Base-by-base conservation (phyloP, 2,888 invertebrate species). In the Pammene aurita region DNA sequence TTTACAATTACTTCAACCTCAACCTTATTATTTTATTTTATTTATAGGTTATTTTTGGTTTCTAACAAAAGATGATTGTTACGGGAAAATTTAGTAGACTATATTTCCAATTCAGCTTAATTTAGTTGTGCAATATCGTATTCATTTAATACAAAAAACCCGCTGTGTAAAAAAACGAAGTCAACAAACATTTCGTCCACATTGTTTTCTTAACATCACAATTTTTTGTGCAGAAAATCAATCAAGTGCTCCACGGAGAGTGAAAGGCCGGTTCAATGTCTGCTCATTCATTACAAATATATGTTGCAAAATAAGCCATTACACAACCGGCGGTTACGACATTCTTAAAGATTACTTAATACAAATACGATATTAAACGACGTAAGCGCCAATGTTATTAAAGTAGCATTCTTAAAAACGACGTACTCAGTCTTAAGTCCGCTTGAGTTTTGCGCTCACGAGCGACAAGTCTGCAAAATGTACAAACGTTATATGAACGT, bases 221-320 rank as follows among this genome's bases (percentile, higher is more conserved):
- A 54, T 7, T 54, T 54, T 54, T 54, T 54, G 54, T 54, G 13
- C n/a, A 34, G n/a, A 54, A 50, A 34, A 54, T 54, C 34, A 54
- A 54, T 54, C 54, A 54, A 16, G 11, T 50, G 50, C 11, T 7
- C 4, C 50, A 50, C n/a, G 0, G 34, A 54, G 54, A 54, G 54
- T 54, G 54, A 54, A 54, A 54, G 54, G 54, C 6, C n/a, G 5
- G 54, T 54, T 54, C 54, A 54, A n/a, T 9, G 54, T 1, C 34
- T 54, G 7, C 34, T 2, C 13, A 26, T 26, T 34, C 54, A 35
- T 54, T 34, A 38, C 18, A 41, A 56, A 11, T 10, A 41, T 34
- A 38, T 5, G 1, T 42, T 42, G 38, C 38, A 52, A 52, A 26
- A 26, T 13, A 6, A 1, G 26, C 26, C 13, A 1, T 26, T 11